phyloP scores from a whole-genome alignment of 2,888 invertebrate species.

The Noctua fimbriata region DNA sequence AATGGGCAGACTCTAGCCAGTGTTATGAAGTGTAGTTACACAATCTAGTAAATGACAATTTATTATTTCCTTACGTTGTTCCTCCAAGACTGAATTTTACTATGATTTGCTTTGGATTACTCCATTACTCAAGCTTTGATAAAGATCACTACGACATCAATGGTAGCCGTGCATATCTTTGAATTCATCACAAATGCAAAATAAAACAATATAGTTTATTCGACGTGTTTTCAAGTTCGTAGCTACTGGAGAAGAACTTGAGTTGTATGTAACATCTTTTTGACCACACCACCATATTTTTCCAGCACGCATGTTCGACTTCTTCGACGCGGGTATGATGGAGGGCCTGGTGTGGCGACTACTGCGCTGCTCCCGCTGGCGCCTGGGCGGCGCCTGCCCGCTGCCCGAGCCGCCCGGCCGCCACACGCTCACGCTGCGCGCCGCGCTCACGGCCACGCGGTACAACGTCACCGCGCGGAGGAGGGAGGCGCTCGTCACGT shows the following conservation, averaged over 20 bases:
- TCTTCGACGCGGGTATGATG: slow-evolving; percentile 98
- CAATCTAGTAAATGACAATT: neutral
- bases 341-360: slow-evolving; percentile 96
- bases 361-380: slow-evolving; percentile 91
- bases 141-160: neutral
- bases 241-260: neutral
- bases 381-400: slow-evolving; percentile 89
- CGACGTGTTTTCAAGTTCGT: neutral
- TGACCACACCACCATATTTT: slow-evolving; percentile 53
- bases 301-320: slow-evolving; percentile 97
- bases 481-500: slow-evolving; percentile 94
- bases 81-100: neutral
- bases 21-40: neutral
- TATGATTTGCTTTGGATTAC: neutral
- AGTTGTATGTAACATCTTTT: neutral
- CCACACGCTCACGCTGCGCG: slow-evolving; percentile 92
- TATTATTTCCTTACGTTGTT: neutral
- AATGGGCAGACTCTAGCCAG: neutral
- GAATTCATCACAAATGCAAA: neutral
- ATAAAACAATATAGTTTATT: neutral
- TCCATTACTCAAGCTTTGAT: neutral
- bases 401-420: slow-evolving; percentile 80
- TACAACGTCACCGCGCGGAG: slow-evolving; percentile 88
- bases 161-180: neutral
- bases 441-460: slow-evolving; percentile 83